Evolutionary conservation across 2,113 vertebrate genomes (phyloP), one percentile per base, ranked within the genome.

Genomic region (Columba livia): DNA sequence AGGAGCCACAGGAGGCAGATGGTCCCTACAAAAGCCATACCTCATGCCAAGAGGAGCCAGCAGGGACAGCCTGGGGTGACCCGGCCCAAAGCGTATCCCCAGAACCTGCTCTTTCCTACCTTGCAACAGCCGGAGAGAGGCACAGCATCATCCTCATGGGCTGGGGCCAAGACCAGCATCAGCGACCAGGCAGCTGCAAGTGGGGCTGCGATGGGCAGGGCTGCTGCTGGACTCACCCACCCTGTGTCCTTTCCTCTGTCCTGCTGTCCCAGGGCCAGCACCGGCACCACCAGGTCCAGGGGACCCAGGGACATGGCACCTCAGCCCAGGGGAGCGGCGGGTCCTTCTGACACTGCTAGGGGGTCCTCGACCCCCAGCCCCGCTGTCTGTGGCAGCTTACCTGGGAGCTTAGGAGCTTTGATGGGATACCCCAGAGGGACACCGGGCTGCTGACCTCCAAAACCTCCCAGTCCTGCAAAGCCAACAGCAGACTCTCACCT

Each of bases 401-500:
- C 99, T 98, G 98, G 98, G 28, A 97, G 90, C 97, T 99, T 99
- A 92, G 99, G 99, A 61, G 99, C 98, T 97, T 99, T 99, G 71
- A 99, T 99, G 56, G 99, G 99, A 96, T 99, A 99, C 88, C 99
- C 99, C 73, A 99, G 98, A 75, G 99, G 99, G 32, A 99, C 98
- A 79, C 99, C 99, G 2, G 99, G 98, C 97, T 99, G 98, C 72
- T 98, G 99, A 75, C 97, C 98, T 86, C 98, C 98, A 96, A 98
- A 99, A 62, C 98, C 98, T 89, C 98, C 98, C 67, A 98, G 98
- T 53, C 98, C 98, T 98, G 93, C 88, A 98, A 96, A 85, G 74
- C 95, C 62, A 95, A 96, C 90, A 95, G 95, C 94, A 93, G 72
- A 94, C 61, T 79, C 83, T 88, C 75, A 96, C 93, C 85, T 92